Evolutionary conservation across 1,140 invertebrate genomes (phyloP), one percentile per base, ranked within the genome.

Genomic region (Bombus fervidus): DNA sequence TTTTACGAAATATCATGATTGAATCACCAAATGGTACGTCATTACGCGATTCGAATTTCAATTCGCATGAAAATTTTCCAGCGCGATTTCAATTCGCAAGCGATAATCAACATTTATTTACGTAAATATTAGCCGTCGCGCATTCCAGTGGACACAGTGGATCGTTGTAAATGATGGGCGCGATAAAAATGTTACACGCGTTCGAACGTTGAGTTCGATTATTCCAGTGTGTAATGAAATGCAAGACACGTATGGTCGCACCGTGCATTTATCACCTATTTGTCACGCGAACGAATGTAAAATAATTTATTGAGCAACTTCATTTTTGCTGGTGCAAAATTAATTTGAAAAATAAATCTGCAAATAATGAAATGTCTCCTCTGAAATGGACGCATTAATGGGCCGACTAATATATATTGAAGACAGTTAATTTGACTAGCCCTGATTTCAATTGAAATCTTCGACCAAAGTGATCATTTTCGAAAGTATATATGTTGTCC

Each of bases 31-130:
- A 66, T 43, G 47, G 62, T 37, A 22, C 57, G 22, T 77, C 37
- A 77, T 77, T 77, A 77, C 57, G 74, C 64, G 22, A 15, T 10
- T 15, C 31, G 15, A 43, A 22, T 68, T 69, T 41, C 53, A 89
- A 80, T 85, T 69, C 41, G n/a, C 37, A 57, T 47, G 76, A 73
- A 85, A 90, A 87, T 80, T 62, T 71, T n/a, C n/a, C 37, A 15
- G 39, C n/a, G 5, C 31, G 25, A 53, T 57, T 57, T 22, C 47
- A 47, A 71, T 71, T 43, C 64, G 47, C 31, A 18, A 25, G 8
- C 53, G 53, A 84, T 84, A 84, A 84, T 84, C 57, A 84, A 84
- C 75, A 78, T 83, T 83, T 78, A 78, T 78, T 57, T 25, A 47
- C 37, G 69, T 78, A 77, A 83, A 83, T 76, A 64, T 77, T 77